These are phyloP conservation scores for Gadus chalcogrammus DNA, from an alignment of 2,113 vertebrate species.

Conservation along the genomic window DNA sequence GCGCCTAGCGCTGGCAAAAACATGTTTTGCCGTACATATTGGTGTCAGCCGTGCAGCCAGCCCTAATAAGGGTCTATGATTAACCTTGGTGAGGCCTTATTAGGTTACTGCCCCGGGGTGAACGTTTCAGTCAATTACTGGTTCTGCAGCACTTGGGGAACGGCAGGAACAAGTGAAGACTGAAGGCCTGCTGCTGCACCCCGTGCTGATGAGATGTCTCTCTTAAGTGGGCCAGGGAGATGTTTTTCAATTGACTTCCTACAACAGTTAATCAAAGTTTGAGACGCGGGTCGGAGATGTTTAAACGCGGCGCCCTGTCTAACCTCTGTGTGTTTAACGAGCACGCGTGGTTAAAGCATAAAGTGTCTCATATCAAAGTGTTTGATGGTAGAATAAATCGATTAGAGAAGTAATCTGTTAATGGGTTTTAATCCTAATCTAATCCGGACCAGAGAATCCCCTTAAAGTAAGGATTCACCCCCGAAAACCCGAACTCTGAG, in stretches of 20 bases:
- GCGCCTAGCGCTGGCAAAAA: conserved; percentile 48
- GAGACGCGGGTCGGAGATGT: background rate
- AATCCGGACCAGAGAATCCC: conserved; percentile 54
- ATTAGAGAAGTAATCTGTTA: too few species aligned
- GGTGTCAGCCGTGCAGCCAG: conserved; percentile 69
- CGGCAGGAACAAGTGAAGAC: conserved; percentile 57
- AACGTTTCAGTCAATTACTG: conserved; percentile 75
- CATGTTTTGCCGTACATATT: conserved; percentile 56
- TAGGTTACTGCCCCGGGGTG: conserved; percentile 76
- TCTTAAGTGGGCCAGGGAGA: conserved; percentile 61
- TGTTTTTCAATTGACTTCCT: conserved; percentile 49
- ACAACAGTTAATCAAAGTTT: conserved; percentile 43
- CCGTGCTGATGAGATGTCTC: conserved; percentile 53
- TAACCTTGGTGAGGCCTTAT: conserved; percentile 78
- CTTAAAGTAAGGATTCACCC: conserved; percentile 46
- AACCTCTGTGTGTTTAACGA: too few species aligned
- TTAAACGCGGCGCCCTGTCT: too few species aligned
- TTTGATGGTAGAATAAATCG: too few species aligned
- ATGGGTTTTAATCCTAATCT: conserved; percentile 52
- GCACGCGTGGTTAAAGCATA: too few species aligned
- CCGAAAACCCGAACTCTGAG: conserved; percentile 38
- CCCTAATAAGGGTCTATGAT: conserved; percentile 79
- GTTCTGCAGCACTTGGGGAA: conserved; percentile 61
- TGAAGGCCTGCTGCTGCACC: conserved; percentile 52
- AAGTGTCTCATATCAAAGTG: too few species aligned